Base-by-base conservation (phyloP, 2,888 invertebrate species). In the Drosophila melanosoma region DNA sequence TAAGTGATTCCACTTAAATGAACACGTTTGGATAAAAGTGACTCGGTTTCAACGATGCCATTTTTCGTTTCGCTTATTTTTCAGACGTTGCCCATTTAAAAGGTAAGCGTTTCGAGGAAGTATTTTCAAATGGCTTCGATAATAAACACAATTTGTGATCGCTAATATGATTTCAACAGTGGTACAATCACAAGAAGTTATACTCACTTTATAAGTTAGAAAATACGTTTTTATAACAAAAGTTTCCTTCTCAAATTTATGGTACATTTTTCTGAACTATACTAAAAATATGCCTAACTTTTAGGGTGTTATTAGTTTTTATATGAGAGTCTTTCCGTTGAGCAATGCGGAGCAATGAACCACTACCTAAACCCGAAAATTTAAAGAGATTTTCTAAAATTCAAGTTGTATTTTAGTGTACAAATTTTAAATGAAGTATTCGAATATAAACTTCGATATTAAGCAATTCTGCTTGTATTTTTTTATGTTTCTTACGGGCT, bases 1-100 rank as follows among this genome's bases (percentile, higher is more conserved):
- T 91, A 92, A 91, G 91, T 86, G 87, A 90, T 92, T 91, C 89
- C 91, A 89, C 91, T 92, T 85, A 90, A 92, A 89, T 88, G 83
- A 90, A 75, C 91, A 87, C 85, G 87, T 83, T 87, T 82, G 83
- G 79, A 74, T 74, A 78, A 76, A 76, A 73, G 75, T 35, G 81
- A 48, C 52, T 63, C 58, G 36, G 49, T 65, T 70, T 63, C 51
- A 40, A 49, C 42, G 49, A 29, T 53, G 60, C 20, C 60, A 62
- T 26, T 45, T 53, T 29, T 49, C 29, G 45, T 29, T n/a, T 48
- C 4, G 23, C 8, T 33, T 29, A 45, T 51, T 67, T 51, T 58
- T 76, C 32, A 33, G 76, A 51, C 68, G 52, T 29, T 26, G 20
- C 1, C 51, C 29, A 11, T 20, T 26, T 45, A 26, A 77, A 61